A percentile compares a stretch with the other conserved stretches of the same genome.
These are phyloP conservation scores for Zaprionus camerounensis DNA, from an alignment of 1,140 invertebrate species.

Conservation along the genomic window DNA sequence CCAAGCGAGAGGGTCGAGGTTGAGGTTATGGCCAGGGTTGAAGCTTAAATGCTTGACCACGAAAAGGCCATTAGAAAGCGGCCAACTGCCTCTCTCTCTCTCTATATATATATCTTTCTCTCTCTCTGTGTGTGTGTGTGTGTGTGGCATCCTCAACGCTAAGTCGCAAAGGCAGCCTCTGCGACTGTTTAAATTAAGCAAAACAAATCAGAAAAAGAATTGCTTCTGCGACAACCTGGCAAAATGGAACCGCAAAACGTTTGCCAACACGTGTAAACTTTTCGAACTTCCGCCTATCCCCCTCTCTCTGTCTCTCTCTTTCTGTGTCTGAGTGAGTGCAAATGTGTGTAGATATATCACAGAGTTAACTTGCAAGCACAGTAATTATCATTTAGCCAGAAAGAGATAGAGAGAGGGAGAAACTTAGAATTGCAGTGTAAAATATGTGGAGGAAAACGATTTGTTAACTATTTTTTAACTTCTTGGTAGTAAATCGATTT, in stretches of 20 bases:
- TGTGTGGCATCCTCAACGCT: conserved; percentile 14
- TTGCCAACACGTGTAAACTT: conserved; percentile 72
- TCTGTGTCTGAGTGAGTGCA: conserved; percentile 24
- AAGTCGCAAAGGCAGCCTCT: conserved; percentile 55
- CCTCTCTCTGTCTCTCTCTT: neutral
- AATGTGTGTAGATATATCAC: conserved; percentile 32
- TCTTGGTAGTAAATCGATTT: neutral
- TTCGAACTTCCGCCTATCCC: conserved; percentile 40
- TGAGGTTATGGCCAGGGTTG: conserved; percentile 49
- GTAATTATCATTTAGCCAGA: conserved; percentile 37
- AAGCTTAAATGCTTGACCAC: conserved; percentile 82
- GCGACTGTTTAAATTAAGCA: conserved; percentile 72
- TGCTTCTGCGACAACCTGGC: conserved; percentile 34
- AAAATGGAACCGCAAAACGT: conserved; percentile 69
- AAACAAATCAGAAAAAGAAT: conserved; percentile 49
- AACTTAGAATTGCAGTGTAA: conserved; percentile 21
- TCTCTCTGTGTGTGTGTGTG: neutral
- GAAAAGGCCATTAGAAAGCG: conserved; percentile 80
- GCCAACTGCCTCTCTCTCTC: conserved; percentile 25
- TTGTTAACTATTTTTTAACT: neutral
- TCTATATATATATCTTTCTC: too few species aligned
- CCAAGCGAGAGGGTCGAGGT: conserved; percentile 56
- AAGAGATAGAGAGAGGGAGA: neutral
- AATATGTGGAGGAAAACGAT: neutral
- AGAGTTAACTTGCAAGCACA: conserved; percentile 19